phyloP scores from a whole-genome alignment of 2,888 invertebrate genomes.

The Auanema sp. region DNA sequence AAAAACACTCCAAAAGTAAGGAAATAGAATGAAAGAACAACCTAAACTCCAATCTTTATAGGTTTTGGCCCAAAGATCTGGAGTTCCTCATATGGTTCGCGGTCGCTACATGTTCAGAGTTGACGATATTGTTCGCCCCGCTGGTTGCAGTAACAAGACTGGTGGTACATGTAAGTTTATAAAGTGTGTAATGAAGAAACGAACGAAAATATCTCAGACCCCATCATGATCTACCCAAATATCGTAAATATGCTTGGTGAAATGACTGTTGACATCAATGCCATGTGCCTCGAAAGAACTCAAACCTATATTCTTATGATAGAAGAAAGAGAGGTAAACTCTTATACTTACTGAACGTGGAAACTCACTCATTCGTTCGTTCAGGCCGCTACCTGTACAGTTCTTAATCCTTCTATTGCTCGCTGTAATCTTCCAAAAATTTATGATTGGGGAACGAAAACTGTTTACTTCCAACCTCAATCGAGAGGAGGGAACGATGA shows the following conservation, averaged over 20 bases:
- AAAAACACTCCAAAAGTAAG: constrained; percentile 61
- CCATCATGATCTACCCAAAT: constrained; percentile 73
- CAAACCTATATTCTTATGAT: constrained; percentile 62
- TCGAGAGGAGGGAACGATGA: constrained; percentile 59
- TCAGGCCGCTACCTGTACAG: constrained; percentile 56
- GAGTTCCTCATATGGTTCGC: constrained; percentile 62
- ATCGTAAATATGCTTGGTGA: constrained; percentile 97
- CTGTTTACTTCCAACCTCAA: constrained; percentile 63
- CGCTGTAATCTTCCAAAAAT: constrained; percentile 60
- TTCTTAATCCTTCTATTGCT: constrained; percentile 61
- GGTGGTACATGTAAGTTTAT: constrained; percentile 60
- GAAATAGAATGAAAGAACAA: neutral
- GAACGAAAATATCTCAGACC: constrained; percentile 38
- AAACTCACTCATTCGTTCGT: neutral
- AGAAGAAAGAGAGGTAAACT: constrained; percentile 54
- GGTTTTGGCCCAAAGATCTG: constrained; percentile 57
- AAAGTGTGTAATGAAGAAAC: neutral
- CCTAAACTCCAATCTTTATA: constrained; percentile 5
- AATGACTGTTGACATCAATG: constrained; percentile 91
- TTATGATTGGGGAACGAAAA: constrained; percentile 63
- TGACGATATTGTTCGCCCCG: constrained; percentile 88
- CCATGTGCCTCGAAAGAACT: constrained; percentile 80
- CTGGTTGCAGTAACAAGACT: constrained; percentile 74
- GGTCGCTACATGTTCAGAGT: constrained; percentile 92
- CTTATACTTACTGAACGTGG: too few relatives aligned